A percentile compares a stretch with the other conserved stretches of the same genome.
Evolutionary conservation across 2,888 invertebrate genomes (phyloP).

Genomic region (Rhagonycha fulva): DNA sequence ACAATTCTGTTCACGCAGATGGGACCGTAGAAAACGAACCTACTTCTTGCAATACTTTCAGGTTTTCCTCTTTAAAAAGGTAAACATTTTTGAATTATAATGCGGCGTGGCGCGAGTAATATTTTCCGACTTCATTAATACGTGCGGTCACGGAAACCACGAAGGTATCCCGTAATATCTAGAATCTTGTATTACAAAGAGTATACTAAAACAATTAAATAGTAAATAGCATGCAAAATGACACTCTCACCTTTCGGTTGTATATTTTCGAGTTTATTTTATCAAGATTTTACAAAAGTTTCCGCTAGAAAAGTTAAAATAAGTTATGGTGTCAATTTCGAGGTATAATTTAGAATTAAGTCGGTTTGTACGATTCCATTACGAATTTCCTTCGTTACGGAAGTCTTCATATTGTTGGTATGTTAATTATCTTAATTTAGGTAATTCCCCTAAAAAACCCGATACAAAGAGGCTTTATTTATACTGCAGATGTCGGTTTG

Average conservation of each 20-base stretch:
- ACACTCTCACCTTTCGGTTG: not conserved
- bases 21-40: conserved; percentile 18
- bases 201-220: conserved; percentile 19
- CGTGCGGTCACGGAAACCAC: conserved; percentile 19
- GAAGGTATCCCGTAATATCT: conserved; percentile 15
- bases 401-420: not conserved
- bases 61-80: conserved; percentile 3
- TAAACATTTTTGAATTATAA: conserved; percentile 21
- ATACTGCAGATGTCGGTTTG: conserved; percentile 9
- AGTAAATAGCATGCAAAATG: conserved; percentile 18
- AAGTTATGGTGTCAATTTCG: not conserved
- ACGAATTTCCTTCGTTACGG: not conserved
- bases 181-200: conserved; percentile 19
- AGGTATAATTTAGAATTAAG: not conserved
- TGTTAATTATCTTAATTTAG: conserved; percentile 10
- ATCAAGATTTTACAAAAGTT: not conserved
- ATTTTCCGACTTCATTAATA: conserved; percentile 24
- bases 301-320: not conserved
- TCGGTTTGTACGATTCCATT: not conserved
- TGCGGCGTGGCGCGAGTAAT: conserved; percentile 14
- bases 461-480: conserved; percentile 2
- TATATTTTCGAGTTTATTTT: conserved; percentile 1
- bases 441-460: conserved; percentile 11
- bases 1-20: conserved; percentile 25
- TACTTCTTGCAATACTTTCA: conserved; percentile 13